phyloP scores from a whole-genome alignment of 2,888 invertebrate genomes.

The Drosophila melanocephala region DNA sequence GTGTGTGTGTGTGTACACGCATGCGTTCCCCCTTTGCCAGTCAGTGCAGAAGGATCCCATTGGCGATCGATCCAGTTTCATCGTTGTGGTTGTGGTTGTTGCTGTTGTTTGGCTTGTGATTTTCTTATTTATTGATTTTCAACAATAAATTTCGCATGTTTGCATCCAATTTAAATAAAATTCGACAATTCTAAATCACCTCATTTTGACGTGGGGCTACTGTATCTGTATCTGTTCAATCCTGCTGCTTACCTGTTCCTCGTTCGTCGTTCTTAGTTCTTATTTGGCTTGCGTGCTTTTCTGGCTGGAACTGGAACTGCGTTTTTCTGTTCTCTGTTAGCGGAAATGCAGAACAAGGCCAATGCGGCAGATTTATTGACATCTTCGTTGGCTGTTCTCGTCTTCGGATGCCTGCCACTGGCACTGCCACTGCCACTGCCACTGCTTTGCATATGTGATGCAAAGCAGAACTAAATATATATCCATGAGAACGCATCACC shows the following conservation, averaged over 20 bases:
- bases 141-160: conserved; percentile 85
- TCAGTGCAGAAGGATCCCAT: conserved; percentile 10
- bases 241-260: conserved; percentile 12
- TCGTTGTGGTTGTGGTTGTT: conserved; percentile 4
- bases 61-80: conserved; percentile 67
- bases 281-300: conserved; percentile 64
- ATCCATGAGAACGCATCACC: conserved; percentile 53
- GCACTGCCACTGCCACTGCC: conserved; percentile 25
- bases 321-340: conserved; percentile 64
- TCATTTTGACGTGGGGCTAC: conserved; percentile 84
- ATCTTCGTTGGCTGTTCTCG: conserved; percentile 71
- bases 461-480: conserved; percentile 39
- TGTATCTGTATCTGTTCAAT: conserved; percentile 43
- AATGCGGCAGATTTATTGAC: conserved; percentile 83
- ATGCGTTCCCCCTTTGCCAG: conserved; percentile 39
- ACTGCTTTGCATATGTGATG: conserved; percentile 73
- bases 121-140: conserved; percentile 85
- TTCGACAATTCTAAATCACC: conserved; percentile 86
- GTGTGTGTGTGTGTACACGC: conserved; percentile 39
- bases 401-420: conserved; percentile 15
- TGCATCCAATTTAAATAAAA: conserved; percentile 86
- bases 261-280: not conserved
- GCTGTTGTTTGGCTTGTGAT: conserved; percentile 58
- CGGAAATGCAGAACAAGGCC: conserved; percentile 84
- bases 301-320: conserved; percentile 34